Percentiles rank a stretch among this genome's conserved stretches.
phyloP scores from a whole-genome alignment of 2,113 vertebrate genomes.

The Hucho hucho region DNA sequence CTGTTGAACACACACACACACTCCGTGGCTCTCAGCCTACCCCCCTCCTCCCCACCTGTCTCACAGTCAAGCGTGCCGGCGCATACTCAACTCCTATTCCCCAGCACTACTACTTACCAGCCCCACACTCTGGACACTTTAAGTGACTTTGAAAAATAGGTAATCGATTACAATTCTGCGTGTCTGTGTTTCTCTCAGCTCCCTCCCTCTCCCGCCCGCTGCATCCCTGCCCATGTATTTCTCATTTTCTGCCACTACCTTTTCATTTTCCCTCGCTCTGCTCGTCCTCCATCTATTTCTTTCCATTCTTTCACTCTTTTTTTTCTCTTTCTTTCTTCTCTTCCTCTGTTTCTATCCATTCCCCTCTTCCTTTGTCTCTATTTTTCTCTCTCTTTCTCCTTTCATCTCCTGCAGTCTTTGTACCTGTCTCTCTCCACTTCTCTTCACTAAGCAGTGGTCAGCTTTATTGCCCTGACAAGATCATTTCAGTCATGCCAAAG shows the following conservation, averaged over 20 bases:
- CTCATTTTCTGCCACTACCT: slow-evolving; percentile 32
- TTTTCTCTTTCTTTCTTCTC: not conserved
- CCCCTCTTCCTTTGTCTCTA: slow-evolving; percentile 1
- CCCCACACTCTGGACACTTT: slow-evolving; percentile 79
- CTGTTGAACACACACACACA: too few species aligned
- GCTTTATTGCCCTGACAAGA: slow-evolving; percentile 75
- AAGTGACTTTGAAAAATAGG: slow-evolving; percentile 95
- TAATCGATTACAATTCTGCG: slow-evolving; percentile 90
- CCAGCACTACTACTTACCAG: slow-evolving; percentile 76
- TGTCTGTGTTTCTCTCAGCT: slow-evolving; percentile 68
- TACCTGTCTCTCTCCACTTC: slow-evolving; percentile 8
- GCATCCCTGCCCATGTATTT: slow-evolving; percentile 26
- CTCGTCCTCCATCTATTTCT: slow-evolving; percentile 36
- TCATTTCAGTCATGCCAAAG: slow-evolving; percentile 73
- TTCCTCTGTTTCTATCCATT: slow-evolving; percentile 1
- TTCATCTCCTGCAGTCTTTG: slow-evolving; percentile 1
- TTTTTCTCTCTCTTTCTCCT: not conserved
- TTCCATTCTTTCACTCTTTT: slow-evolving; percentile 10
- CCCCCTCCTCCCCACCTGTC: slow-evolving; percentile 58
- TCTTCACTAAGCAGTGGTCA: slow-evolving; percentile 35
- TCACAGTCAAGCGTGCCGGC: slow-evolving; percentile 77
- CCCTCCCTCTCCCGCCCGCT: slow-evolving; percentile 3
- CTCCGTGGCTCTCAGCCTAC: slow-evolving; percentile 18
- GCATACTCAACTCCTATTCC: slow-evolving; percentile 80
- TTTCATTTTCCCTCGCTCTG: slow-evolving; percentile 32